Evolutionary conservation across 2,888 invertebrate species (phyloP).

Genomic region (Schizaphis graminum): DNA sequence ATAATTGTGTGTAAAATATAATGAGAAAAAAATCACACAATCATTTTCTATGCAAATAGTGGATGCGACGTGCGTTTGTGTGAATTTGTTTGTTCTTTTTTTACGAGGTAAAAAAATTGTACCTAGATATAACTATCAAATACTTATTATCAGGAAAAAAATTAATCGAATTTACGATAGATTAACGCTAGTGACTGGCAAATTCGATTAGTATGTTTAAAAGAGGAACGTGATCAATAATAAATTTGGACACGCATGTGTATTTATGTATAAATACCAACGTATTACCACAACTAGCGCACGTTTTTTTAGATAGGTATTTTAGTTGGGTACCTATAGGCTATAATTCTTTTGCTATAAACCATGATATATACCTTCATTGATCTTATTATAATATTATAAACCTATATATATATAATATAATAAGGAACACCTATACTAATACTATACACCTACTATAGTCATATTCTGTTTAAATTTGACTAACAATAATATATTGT

Average conservation of each 20-base stretch:
- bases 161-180: slow-evolving; percentile 56
- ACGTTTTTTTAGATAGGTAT: neutral
- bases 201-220: slow-evolving; percentile 57
- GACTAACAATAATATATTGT: neutral
- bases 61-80: slow-evolving; percentile 22
- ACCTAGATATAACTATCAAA: neutral
- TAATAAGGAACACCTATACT: neutral
- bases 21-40: slow-evolving; percentile 37
- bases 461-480: neutral
- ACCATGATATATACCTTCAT: neutral
- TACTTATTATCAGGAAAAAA: slow-evolving; percentile 35
- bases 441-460: neutral
- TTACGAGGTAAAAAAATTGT: neutral
- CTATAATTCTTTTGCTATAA: neutral
- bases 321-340: neutral
- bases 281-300: neutral
- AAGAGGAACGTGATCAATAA: slow-evolving; percentile 55
- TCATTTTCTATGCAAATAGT: slow-evolving; percentile 14
- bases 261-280: neutral
- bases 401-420: neutral
- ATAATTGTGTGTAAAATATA: slow-evolving; percentile 31
- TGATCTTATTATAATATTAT: neutral
- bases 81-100: slow-evolving; percentile 10
- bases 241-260: slow-evolving; percentile 36
- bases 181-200: slow-evolving; percentile 50